Evolutionary conservation across 2,888 invertebrate genomes (phyloP), one percentile per base, ranked within the genome.

Genomic region (Chydorus sphaericus): DNA sequence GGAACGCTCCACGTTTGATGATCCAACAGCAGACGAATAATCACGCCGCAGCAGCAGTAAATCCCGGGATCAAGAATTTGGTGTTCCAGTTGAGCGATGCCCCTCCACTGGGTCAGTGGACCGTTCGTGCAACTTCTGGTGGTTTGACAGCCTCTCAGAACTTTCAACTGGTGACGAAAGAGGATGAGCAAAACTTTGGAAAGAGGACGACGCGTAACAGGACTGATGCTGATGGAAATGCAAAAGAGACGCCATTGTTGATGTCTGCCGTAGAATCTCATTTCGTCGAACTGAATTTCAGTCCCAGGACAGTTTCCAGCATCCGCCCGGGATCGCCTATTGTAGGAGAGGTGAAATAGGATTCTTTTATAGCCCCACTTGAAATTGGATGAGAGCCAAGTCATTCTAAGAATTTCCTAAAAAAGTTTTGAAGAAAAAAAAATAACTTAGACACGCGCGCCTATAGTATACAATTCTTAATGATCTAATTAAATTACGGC

Each of bases 271-370:
- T 44, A 10, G 44, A 44, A 10, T 44, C 44, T 5, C 44, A 44
- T 14, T 44, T 44, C n/a, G 44, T 44, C 44, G 44, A 44, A n/a
- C 44, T 44, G 44, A 28, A 44, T 10, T 44, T 44, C 44, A 44
- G 44, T 20, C 44, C 44, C 26, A 4, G 44, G 11, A 44, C 44
- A 28, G 44, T n/a, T 3, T 23, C 44, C 14, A 7, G 11, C 1
- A 44, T 44, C 44, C 23, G 28, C 26, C 44, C 14, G 18, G 44
- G 44, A 4, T 20, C 44, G 8, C 44, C 44, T 26, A 26, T 44
- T 28, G 44, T 28, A 11, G 44, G 44, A 44, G 44, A 44, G 20
- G 44, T 44, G 28, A 26, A 26, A 23, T 10, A 38, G n/a, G 16
- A 3, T n/a, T 2, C 6, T n/a, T n/a, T n/a, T n/a, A n/a, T n/a